Conservation (phyloP, 2,797 vertebrate species). For the Eospalax fontanierii region DNA sequence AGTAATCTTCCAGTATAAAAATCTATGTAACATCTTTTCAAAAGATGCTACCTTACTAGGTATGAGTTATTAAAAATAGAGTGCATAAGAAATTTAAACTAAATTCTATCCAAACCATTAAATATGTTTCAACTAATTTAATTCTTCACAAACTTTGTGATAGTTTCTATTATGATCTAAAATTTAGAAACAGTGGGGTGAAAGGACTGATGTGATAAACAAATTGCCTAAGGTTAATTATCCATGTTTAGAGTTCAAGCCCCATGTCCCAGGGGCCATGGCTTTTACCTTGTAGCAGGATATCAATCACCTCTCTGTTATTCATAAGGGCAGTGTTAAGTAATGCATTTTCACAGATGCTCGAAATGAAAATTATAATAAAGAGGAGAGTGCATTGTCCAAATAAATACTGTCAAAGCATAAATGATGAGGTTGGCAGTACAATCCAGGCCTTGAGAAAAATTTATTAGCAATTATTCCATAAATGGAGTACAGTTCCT, state of each 20-base stretch:
- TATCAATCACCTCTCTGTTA: not conserved
- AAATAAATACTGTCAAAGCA: not conserved
- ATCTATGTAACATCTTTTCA: not conserved
- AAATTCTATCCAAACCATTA: not conserved
- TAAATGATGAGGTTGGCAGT: not conserved
- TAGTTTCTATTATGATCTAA: conserved; percentile 1
- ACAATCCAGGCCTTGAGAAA: not conserved
- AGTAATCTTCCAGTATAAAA: not conserved
- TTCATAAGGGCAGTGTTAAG: not conserved
- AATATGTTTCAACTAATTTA: not conserved
- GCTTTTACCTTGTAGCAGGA: not conserved
- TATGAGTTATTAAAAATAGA: not conserved
- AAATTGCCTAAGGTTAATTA: not conserved
- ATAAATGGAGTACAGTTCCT: not conserved
- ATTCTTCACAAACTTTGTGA: not conserved
- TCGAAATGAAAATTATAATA: not conserved
- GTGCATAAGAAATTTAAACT: not conserved
- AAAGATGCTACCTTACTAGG: not conserved
- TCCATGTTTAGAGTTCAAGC: not conserved
- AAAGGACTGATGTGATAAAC: not conserved
- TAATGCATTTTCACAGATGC: not conserved
- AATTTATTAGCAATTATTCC: not conserved
- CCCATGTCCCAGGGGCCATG: not conserved
- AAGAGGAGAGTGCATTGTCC: not conserved
- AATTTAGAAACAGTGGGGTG: not conserved